Conservation (phyloP, 2,888 invertebrate genomes). For the Malachius bipustulatus region DNA sequence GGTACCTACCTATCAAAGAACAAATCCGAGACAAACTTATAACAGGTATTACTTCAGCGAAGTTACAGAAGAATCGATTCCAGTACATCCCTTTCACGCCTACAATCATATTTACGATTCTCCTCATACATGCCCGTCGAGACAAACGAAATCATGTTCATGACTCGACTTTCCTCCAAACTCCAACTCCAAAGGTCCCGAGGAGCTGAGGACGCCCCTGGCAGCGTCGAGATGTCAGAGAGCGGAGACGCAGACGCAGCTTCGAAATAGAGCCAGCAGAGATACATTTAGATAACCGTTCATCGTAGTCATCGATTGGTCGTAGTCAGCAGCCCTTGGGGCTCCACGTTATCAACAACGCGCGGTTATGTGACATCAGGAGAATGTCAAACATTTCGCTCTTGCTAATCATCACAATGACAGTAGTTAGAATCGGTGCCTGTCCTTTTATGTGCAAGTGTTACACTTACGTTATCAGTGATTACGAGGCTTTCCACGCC, state of each 20-base stretch:
- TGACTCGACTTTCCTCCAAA: no score
- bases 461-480: not conserved
- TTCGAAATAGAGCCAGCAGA: not conserved
- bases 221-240: constrained; percentile 1
- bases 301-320: constrained; percentile 2
- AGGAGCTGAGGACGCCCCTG: no score
- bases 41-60: no score
- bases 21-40: no score
- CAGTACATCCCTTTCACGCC: no score
- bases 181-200: no score
- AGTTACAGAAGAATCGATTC: no score
- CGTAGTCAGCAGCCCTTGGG: not conserved
- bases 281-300: constrained; percentile 1
- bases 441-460: not conserved
- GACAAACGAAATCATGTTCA: no score
- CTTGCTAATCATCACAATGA: not conserved
- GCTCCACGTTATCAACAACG: not conserved
- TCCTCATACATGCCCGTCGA: no score
- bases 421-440: not conserved
- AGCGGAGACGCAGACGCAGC: constrained; percentile 1
- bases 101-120: no score
- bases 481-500: no score
- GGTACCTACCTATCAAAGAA: no score
- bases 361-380: constrained; percentile 2
- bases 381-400: not conserved